Evolutionary conservation across 2,888 invertebrate genomes (phyloP).

Genomic region (Cryptocheilus praepositus): DNA sequence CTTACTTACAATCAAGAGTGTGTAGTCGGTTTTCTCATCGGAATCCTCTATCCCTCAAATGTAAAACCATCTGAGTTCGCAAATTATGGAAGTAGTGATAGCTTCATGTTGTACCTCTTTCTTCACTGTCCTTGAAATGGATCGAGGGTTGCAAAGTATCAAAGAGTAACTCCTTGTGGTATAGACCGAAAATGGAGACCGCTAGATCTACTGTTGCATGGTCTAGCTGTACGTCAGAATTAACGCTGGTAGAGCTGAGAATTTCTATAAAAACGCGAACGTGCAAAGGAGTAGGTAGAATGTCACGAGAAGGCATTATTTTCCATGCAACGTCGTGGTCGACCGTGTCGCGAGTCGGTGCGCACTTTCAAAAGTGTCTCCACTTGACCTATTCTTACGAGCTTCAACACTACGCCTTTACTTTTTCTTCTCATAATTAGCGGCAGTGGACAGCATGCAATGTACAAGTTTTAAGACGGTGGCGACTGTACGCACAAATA

Average conservation of each 20-base stretch:
- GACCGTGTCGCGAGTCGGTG: background rate
- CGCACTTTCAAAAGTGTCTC: slow-evolving; percentile 26
- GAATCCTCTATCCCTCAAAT: too few relatives aligned
- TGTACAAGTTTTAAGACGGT: slow-evolving; percentile 7
- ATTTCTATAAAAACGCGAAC: background rate
- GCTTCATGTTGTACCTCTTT: too few relatives aligned
- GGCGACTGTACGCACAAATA: slow-evolving; percentile 8
- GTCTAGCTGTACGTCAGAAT: background rate
- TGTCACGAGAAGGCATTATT: too few relatives aligned
- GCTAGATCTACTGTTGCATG: too few relatives aligned
- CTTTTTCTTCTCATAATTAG: slow-evolving; percentile 41
- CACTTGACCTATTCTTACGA: slow-evolving; percentile 31
- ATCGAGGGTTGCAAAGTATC: too few relatives aligned
- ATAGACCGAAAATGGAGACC: too few relatives aligned
- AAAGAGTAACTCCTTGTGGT: too few relatives aligned
- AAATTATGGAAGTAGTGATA: too few relatives aligned
- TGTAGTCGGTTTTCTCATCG: too few relatives aligned
- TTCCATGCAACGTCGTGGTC: background rate
- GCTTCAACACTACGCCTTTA: slow-evolving; percentile 20
- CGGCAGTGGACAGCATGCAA: slow-evolving; percentile 21
- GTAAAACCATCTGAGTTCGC: too few relatives aligned
- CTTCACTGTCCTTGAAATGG: too few relatives aligned
- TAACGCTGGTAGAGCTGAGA: background rate
- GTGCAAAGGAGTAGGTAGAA: background rate
- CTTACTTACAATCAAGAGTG: too few relatives aligned